Percentiles rank a stretch among this genome's conserved stretches.
Evolutionary conservation across 2,113 vertebrate species (phyloP).

Genomic region (Onychorhynchus coronatus): DNA sequence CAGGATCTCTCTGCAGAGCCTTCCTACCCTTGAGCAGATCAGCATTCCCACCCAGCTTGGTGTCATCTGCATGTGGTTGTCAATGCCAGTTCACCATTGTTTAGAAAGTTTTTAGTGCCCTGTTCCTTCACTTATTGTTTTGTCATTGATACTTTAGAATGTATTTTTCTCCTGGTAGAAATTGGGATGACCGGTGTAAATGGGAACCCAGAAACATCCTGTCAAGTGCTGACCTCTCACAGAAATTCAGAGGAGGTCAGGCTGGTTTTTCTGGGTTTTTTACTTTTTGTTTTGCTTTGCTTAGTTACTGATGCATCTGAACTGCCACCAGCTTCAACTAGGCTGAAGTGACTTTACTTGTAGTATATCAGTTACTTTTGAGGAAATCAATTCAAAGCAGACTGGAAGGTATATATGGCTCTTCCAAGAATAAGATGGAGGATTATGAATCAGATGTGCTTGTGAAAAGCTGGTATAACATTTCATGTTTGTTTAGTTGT

Average conservation of each 20-base stretch:
- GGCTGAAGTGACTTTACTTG: neutral
- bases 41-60: neutral
- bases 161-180: neutral
- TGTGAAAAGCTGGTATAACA: neutral
- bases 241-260: neutral
- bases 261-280: neutral
- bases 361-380: neutral
- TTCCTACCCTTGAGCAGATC: neutral
- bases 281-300: neutral
- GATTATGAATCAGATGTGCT: neutral
- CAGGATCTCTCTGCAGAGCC: neutral
- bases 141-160: neutral
- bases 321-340: neutral
- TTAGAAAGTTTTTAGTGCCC: neutral
- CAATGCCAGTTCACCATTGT: neutral
- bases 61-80: neutral
- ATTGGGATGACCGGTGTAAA: neutral
- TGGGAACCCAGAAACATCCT: neutral
- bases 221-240: neutral
- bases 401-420: neutral
- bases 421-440: neutral
- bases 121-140: neutral
- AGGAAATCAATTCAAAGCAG: neutral
- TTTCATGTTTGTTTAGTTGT: conserved; percentile 22
- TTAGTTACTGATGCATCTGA: neutral